Conservation (phyloP, 30 jellyfish, hydroid and myxozoan species). For the Cassiopea andromeda region DNA sequence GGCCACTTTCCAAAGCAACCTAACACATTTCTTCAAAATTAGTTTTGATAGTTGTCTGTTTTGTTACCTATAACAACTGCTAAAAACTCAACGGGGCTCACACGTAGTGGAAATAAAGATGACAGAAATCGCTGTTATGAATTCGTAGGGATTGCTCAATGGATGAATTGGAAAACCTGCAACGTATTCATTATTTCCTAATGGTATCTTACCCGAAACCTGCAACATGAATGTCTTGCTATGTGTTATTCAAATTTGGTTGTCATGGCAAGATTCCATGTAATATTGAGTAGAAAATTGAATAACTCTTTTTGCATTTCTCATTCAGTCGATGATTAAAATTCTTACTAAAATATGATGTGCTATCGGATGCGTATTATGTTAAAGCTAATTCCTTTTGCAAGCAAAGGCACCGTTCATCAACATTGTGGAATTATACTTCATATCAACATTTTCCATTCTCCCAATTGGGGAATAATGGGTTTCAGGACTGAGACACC, state of each 20-base stretch:
- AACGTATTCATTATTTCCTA: not conserved
- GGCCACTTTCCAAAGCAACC: not conserved
- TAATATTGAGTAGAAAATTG: not conserved
- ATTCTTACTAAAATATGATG: no score
- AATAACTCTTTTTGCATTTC: no score
- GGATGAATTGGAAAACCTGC: not conserved
- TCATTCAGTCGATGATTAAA: no score
- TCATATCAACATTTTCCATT: no score
- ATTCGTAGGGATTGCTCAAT: not conserved
- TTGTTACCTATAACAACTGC: constrained; percentile 5
- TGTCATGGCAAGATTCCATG: not conserved
- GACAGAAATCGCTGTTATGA: not conserved
- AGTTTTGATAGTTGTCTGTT: not conserved
- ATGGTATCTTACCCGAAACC: not conserved
- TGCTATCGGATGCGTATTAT: no score
- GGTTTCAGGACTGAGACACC: no score
- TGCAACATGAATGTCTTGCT: not conserved
- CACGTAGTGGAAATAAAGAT: not conserved
- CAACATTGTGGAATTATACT: no score
- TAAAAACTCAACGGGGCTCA: not conserved
- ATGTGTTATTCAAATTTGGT: not conserved
- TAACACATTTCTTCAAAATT: not conserved
- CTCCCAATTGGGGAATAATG: no score
- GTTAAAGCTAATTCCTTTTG: no score
- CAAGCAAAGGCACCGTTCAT: no score